Evolutionary conservation across 92 coral and sea anemone genomes (phyloP), one percentile per base, ranked within the genome.

Genomic region (Epizoanthus stellaris): DNA sequence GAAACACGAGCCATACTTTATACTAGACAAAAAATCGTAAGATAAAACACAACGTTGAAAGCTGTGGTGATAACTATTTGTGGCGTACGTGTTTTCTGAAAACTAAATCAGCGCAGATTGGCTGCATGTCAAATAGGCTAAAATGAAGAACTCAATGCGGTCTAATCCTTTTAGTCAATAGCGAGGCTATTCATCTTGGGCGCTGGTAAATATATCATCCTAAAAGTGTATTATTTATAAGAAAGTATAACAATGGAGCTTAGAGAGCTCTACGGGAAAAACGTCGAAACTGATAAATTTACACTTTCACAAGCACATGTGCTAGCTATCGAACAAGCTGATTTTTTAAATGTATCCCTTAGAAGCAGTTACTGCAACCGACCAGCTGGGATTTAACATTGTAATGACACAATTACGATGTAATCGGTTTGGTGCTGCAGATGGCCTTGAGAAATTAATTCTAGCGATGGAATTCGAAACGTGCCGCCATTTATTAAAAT

Each of bases 391-490:
- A 19, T 13, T 68, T 45, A 30, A 1, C 56, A 52, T 17, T 68
- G 30, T 45, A 68, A 38, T 38, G 73, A 9, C 19, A 68, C 30
- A 45, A 68, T 68, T 34, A 38, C 17, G 34, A 4, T 6, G 42
- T 19, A 20, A 4, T 68, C 19, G 12, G 3, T 68, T 68, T 67
- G 17, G 16, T 30, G 6, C 72, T 30, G 16, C 72, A 8, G 49
- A 38, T 68, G 36, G 30, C 45, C 4, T 30, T 59, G 38, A 52
- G 3, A 57, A 74, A 21, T 38, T 23, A 57, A 58, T 36, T 75
- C 53, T 61, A 16, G 81, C 81, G 54, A 56, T 13, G 81, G 81
- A 76, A 76, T 76, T 76, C 52, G 5, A 47, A 56, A 30, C 30
- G 20, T 76, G 81, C 34, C 53, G 34, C 34, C 23, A 0, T 13